Conservation (phyloP, 1,140 invertebrate species). For the Parasteatoda tepidariorum region DNA sequence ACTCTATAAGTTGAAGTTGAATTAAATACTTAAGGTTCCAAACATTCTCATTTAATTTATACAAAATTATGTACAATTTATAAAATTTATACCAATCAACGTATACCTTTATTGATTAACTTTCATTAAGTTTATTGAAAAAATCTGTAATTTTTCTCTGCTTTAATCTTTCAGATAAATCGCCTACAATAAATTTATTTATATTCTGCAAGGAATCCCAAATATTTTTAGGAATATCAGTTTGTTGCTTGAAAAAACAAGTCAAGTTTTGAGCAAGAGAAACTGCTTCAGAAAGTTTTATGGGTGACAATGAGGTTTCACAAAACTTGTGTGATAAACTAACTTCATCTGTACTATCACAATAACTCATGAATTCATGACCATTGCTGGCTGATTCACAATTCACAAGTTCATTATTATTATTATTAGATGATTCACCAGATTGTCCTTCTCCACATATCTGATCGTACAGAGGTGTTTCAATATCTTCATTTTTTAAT, state of each 20-base stretch:
- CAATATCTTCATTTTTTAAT: background rate
- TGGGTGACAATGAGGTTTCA: background rate
- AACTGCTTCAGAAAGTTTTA: background rate
- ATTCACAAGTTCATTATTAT: background rate
- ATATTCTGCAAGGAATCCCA: background rate
- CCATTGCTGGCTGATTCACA: background rate
- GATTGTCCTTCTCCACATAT: background rate
- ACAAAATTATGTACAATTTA: too few species aligned
- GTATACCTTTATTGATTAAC: too few species aligned
- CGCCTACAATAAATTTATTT: background rate
- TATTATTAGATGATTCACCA: background rate
- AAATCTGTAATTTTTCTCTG: slow-evolving; percentile 19
- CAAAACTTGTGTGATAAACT: background rate
- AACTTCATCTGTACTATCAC: background rate
- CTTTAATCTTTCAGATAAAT: background rate
- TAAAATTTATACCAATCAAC: too few species aligned
- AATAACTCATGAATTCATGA: background rate
- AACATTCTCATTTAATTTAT: too few species aligned
- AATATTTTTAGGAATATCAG: background rate
- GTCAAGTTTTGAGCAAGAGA: background rate
- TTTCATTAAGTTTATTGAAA: background rate
- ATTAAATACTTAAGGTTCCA: too few species aligned
- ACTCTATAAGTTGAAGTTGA: too few species aligned
- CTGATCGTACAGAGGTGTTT: background rate
- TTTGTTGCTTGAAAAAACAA: background rate